Conservation (phyloP, 35 echinoderm and acorn worm genomes). For the Ptychodera flava region DNA sequence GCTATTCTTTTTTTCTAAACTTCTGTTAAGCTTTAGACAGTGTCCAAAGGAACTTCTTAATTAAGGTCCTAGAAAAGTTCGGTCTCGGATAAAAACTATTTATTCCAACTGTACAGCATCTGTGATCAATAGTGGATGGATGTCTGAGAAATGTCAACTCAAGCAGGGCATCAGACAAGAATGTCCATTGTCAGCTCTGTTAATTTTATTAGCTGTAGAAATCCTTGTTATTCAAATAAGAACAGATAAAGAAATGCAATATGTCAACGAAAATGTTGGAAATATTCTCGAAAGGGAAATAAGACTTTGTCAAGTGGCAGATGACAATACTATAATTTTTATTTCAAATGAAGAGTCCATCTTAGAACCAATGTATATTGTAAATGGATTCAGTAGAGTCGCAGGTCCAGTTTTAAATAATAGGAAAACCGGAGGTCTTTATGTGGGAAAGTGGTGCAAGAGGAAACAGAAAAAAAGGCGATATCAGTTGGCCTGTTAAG, state of each 20-base stretch:
- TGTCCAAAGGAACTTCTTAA: not conserved
- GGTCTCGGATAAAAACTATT: not conserved
- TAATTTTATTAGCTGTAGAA: not conserved
- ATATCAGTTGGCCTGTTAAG: not conserved
- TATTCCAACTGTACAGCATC: not conserved
- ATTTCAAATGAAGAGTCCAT: not conserved
- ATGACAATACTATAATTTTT: not conserved
- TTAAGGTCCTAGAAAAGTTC: not conserved
- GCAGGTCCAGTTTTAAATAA: not conserved
- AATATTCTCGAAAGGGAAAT: not conserved
- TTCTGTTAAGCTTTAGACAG: not conserved
- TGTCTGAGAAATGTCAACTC: not conserved
- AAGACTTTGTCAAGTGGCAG: not conserved
- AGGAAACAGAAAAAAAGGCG: not conserved
- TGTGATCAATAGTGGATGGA: not conserved
- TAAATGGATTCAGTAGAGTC: not conserved
- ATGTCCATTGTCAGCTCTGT: not conserved
- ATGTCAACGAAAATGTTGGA: not conserved
- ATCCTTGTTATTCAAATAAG: not conserved
- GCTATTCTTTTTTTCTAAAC: not conserved
- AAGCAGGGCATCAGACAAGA: not conserved
- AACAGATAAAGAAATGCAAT: not conserved
- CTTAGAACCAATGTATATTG: not conserved
- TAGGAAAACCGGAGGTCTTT: not conserved
- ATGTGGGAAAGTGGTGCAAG: not conserved